These are phyloP conservation scores for Okamejei kenojei DNA, from an alignment of 2,797 vertebrate genomes.

Conservation along the genomic window DNA sequence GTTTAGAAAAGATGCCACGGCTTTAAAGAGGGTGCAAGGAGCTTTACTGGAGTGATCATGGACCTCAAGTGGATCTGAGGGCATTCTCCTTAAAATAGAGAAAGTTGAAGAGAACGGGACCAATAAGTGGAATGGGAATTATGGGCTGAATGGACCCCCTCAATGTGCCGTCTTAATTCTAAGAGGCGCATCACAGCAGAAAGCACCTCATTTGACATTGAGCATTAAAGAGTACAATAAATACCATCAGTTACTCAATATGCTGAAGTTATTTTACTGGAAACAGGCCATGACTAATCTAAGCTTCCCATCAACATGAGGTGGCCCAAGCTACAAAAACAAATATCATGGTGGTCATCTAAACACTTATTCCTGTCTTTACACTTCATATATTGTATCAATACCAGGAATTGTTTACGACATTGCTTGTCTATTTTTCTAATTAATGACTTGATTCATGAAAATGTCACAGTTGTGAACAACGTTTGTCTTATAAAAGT, in stretches of 20 bases:
- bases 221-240: not conserved
- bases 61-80: not conserved
- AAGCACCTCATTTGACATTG: not conserved
- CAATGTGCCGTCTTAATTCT: not conserved
- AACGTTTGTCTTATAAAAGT: not conserved
- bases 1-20: not conserved
- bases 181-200: not conserved
- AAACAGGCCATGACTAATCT: not conserved
- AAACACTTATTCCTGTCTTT: not conserved
- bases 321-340: not conserved
- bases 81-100: not conserved
- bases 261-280: not conserved
- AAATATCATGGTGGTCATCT: not conserved
- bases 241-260: not conserved
- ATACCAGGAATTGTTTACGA: not conserved
- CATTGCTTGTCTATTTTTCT: not conserved
- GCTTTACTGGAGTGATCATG: not conserved
- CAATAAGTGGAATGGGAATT: no score
- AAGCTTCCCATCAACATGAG: not conserved
- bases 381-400: not conserved
- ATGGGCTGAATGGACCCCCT: not conserved
- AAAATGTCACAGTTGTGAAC: not conserved
- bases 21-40: not conserved
- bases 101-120: not conserved
- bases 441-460: not conserved